Percentiles rank a stretch among this genome's conserved stretches.
Evolutionary conservation across 2,888 invertebrate genomes (phyloP).

Genomic region (Eupithecia dodoneata): DNA sequence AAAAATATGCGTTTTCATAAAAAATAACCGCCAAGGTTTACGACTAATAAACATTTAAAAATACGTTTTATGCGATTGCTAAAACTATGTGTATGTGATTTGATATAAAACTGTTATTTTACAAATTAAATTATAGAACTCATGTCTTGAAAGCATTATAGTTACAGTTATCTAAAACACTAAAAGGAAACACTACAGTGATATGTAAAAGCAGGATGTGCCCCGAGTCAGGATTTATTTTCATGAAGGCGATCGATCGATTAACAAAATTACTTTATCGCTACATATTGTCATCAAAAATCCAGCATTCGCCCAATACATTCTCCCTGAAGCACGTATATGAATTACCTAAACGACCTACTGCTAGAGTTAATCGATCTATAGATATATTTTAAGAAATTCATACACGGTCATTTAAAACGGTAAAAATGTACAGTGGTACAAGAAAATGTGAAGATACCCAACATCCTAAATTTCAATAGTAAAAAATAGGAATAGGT

Average conservation of each 20-base stretch:
- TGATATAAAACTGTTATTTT: background rate
- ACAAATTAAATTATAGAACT: background rate
- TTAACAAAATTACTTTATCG: constrained; percentile 57
- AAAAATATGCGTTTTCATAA: background rate
- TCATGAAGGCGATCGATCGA: constrained; percentile 56
- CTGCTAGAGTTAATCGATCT: constrained; percentile 20
- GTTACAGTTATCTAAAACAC: background rate
- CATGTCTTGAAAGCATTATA: background rate
- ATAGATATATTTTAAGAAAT: constrained; percentile 51
- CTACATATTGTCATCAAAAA: constrained; percentile 69
- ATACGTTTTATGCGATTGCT: background rate
- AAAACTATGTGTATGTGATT: background rate
- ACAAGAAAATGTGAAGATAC: constrained; percentile 68
- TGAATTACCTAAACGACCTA: constrained; percentile 55
- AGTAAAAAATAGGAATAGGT: constrained; percentile 75
- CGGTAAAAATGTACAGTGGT: constrained; percentile 55
- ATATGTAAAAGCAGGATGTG: constrained; percentile 3
- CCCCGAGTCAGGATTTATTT: background rate
- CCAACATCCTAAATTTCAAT: constrained; percentile 62
- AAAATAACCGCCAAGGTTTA: background rate
- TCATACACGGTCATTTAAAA: constrained; percentile 64
- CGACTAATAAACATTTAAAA: background rate
- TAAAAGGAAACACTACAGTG: constrained; percentile 9
- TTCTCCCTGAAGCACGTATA: constrained; percentile 57
- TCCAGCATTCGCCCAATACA: constrained; percentile 62